Conservation (phyloP, 2,797 vertebrate species). For the Podarcis lilfordi region DNA sequence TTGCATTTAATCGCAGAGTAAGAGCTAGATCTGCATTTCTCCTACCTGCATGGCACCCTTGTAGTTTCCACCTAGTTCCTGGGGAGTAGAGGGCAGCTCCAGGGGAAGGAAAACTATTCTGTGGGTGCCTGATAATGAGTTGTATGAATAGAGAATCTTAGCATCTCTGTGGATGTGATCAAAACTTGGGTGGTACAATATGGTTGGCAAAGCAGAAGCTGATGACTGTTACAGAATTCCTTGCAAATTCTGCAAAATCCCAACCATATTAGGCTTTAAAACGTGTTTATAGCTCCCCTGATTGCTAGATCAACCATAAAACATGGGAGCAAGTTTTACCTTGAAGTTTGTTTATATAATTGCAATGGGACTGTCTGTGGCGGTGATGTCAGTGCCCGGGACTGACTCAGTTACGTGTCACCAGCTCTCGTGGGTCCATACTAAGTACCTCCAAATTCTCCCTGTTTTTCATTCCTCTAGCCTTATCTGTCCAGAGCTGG, state of each 20-base stretch:
- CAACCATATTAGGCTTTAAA: background rate
- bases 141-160: background rate
- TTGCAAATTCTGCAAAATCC: background rate
- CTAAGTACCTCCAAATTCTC: background rate
- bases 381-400: background rate
- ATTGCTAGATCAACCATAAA: background rate
- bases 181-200: background rate
- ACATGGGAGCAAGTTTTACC: background rate
- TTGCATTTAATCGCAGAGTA: background rate
- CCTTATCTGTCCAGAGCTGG: background rate
- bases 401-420: background rate
- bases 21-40: constrained; percentile 11
- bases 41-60: background rate
- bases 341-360: background rate
- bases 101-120: background rate
- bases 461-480: background rate
- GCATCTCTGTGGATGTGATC: background rate
- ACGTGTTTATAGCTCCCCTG: background rate
- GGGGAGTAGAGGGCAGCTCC: constrained; percentile 22
- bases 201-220: background rate
- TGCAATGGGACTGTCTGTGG: background rate
- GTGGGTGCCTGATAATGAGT: background rate
- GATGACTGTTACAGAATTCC: background rate
- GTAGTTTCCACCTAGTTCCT: background rate
- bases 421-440: background rate